Evolutionary conservation across 2,888 invertebrate genomes (phyloP), one percentile per base, ranked within the genome.

Genomic region (Amblyjoppa fuscipennis): DNA sequence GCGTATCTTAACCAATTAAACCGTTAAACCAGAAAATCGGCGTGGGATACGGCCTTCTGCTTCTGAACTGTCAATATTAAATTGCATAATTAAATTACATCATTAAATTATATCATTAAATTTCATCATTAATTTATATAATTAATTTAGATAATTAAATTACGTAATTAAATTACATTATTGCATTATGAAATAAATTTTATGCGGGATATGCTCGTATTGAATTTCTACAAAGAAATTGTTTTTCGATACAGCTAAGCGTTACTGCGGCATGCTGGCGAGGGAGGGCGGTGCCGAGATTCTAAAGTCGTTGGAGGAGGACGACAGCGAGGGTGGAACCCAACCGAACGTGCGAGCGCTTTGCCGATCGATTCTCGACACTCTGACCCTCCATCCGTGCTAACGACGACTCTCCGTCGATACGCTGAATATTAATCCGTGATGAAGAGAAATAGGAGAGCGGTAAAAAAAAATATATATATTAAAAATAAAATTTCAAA

Each of bases 221-320:
- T 11, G 0, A 64, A 34, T 64, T 45, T 45, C 45, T 45, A 34
- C 31, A 16, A 61, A 31, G 13, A n/a, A n/a, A 51, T 61, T 31
- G 3, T 82, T 83, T 81, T 20, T 94, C 94, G 81, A 92, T 68
- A 80, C 68, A 96, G 96, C 96, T 6, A 95, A 95, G 91, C 95
- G 96, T 38, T 97, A 97, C 91, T 96, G 96, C 91, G 95, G 95
- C 61, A 96, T 96, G 96, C 92, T 97, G 81, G 93, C 95, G 75
- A 95, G 95, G 83, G 96, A 96, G 91, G 95, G 95, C 34, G 96
- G 96, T 3, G 95, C 95, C 49, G 93, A 93, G n/a, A 94, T 96
- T 76, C 92, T 96, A 61, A 93, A 92, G 80, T 91, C 88, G 71
- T 88, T 95, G 82, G 89, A 93, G 69, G 88, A 94, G 64, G 93